Base-by-base conservation (phyloP, 2,797 vertebrate species). In the Bovichtus variegatus region DNA sequence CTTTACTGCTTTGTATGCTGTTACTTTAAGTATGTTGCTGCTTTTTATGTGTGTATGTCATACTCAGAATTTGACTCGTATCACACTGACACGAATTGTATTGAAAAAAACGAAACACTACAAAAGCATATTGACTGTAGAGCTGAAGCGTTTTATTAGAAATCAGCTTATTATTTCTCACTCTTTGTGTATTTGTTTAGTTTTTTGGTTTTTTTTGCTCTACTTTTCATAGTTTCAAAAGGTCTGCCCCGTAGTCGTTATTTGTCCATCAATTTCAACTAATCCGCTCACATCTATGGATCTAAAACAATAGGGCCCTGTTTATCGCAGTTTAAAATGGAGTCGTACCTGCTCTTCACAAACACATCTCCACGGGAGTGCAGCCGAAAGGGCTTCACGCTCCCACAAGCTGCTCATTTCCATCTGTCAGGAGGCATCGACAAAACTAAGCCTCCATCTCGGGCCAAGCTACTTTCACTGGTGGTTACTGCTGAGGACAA, bases 321-420 rank as follows among this genome's bases (percentile, higher is more conserved):
- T 82, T 74, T 53, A 55, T 71, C 6, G 19, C 58, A 51, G 69
- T 87, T 81, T 85, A 81, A 91, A 92, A 89, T 87, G 74, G 79
- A 87, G 89, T 79, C 51, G 16, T 92, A 93, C 90, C 90, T 92
- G 89, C 84, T 86, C 85, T 74, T 80, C 87, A 82, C 86, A 90
- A 88, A 87, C 78, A 79, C 85, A 77, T 84, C 91, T 89, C 91
- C 60, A 41, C 89, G 75, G 91, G 92, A 91, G 91, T 23, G 80
- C 73, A 81, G 85, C 90, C 63, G 83, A 91, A 91, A 92, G 84
- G 78, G 91, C 86, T 87, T 86, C 83, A 80, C 38, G 79, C 89
- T 92, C 88, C 72, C 83, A 90, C 93, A 92, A 92, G 91, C 93
- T 93, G 91, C 91, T 93, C 91, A 50, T 27, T 84, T 90, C 92